These are phyloP conservation scores for Euschistus heros DNA, from an alignment of 1,140 invertebrate species.

Conservation along the genomic window DNA sequence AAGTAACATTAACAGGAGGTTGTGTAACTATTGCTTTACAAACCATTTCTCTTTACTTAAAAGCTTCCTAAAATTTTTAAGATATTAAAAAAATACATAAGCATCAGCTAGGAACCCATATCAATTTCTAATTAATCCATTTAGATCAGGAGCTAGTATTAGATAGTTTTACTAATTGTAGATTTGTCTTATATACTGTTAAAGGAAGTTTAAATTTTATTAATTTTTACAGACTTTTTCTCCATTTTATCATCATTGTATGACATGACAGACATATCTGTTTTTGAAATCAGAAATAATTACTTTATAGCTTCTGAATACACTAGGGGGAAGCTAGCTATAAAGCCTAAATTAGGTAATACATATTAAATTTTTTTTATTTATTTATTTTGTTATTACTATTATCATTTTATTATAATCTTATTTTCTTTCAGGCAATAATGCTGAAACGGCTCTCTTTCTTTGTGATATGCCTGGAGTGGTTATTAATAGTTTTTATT, in stretches of 20 bases:
- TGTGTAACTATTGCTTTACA: no score
- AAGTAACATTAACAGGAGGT: no score
- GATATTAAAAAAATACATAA: no score
- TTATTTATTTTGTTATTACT: neutral
- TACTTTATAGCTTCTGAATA: conserved; percentile 13
- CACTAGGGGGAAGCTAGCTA: neutral
- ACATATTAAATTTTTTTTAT: neutral
- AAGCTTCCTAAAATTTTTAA: no score
- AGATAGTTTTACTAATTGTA: no score
- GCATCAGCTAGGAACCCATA: no score
- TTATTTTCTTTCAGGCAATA: conserved; percentile 5
- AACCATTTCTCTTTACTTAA: no score
- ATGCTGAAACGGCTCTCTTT: neutral
- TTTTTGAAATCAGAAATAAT: neutral
- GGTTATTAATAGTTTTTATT: conserved; percentile 4
- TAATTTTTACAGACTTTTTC: neutral
- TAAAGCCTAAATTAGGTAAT: neutral
- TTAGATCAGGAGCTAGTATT: no score
- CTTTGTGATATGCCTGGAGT: conserved; percentile 4
- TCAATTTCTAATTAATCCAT: no score
- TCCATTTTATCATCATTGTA: neutral
- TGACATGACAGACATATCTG: neutral
- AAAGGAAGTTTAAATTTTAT: neutral
- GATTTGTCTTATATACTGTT: no score
- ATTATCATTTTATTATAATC: neutral